Base-by-base conservation (phyloP, 2,888 invertebrate species). In the Pantelozetes paolii region DNA sequence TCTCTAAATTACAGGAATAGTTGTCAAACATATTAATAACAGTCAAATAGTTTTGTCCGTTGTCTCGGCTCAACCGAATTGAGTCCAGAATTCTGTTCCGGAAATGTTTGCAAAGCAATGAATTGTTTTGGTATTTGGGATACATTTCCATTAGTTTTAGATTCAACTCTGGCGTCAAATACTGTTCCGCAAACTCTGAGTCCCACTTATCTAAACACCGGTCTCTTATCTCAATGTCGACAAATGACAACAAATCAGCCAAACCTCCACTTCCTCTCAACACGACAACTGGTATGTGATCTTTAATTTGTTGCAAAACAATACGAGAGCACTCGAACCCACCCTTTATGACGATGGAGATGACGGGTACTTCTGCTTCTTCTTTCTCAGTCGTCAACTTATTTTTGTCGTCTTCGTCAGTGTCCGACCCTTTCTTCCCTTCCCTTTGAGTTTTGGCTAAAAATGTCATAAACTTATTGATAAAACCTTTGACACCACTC, bases 181-280 rank as follows among this genome's bases (percentile, higher is more conserved):
- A 74, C 28, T 74, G 73, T 75, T 77, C 77, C 0, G 76, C 71
- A 72, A 54, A 77, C 59, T 77, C 77, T 26, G 73, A 64, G 71
- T 77, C 76, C 57, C 75, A 73, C 40, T 73, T 69, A 13, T 48
- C 20, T 1, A 32, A 13, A 73, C 69, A 76, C 75, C 77, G 79
- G 77, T 81, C 80, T 32, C 79, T 78, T 18, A 81, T 77, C 77
- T 82, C 82, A 48, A 80, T 80, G 71, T 80, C 80, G 18, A 81
- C 81, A 76, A 80, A 82, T 15, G 81, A 80, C 30, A 83, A 75
- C 5, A 83, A 78, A 75, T 82, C 82, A n/a, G 82, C 82, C 1
- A 81, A 79, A 11, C 81, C 80, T 6, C 82, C 82, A 73, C 80
- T 80, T 2, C 83, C 83, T 75, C 81, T 81, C 48, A 82, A 75